Conservation (phyloP, 2,797 vertebrate genomes). For the Thamnophis elegans region DNA sequence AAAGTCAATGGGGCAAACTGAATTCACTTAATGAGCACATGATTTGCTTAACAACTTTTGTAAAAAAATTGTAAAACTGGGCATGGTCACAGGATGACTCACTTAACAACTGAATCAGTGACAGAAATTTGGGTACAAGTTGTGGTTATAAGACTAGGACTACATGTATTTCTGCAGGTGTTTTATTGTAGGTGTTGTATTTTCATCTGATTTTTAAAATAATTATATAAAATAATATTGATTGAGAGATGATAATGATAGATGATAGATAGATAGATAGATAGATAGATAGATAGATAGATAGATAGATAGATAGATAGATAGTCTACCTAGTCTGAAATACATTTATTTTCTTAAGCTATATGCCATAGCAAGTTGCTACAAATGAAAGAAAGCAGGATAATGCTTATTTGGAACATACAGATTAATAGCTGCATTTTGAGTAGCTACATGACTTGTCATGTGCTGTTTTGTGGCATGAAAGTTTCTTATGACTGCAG, state of each 20-base stretch:
- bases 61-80: not conserved
- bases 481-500: slow-evolving; percentile 3
- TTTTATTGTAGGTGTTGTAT: not conserved
- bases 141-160: not conserved
- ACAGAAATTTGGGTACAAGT: not conserved
- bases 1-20: not conserved
- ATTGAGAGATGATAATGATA: not conserved
- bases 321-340: not conserved
- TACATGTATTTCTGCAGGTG: not conserved
- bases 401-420: not conserved
- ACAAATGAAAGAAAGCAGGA: not conserved
- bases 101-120: not conserved
- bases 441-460: not conserved
- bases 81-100: not conserved
- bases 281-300: too few relatives aligned
- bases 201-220: not conserved
- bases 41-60: not conserved
- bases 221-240: not conserved
- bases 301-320: too few relatives aligned
- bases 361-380: not conserved
- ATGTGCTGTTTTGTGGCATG: not conserved
- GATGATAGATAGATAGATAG: not conserved
- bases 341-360: not conserved
- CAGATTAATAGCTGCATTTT: not conserved
- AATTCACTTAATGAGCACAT: not conserved